A percentile compares a stretch with the other conserved stretches of the same genome.
Evolutionary conservation across 2,113 vertebrate species (phyloP).

Genomic region (Struthidea cinerea): DNA sequence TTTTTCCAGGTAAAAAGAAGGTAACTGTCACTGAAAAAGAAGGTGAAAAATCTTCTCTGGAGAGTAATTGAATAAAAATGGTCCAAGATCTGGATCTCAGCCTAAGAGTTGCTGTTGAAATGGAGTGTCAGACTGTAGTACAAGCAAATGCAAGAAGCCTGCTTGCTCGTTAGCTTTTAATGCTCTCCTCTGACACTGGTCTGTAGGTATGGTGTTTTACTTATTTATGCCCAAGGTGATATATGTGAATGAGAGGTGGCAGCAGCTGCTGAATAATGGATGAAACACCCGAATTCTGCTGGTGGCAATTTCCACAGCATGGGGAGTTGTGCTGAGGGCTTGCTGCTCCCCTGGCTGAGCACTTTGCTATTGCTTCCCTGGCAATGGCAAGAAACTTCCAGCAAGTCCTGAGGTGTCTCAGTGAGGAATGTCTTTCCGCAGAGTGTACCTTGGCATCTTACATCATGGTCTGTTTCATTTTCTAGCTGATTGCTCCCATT

Average conservation of each 20-base stretch:
- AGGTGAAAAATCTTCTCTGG: not conserved
- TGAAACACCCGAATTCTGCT: not conserved
- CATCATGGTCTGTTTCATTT: not conserved
- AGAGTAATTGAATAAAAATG: not conserved
- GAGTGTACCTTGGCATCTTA: not conserved
- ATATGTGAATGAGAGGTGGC: not conserved
- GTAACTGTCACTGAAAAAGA: not conserved
- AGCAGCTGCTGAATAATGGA: constrained; percentile 20
- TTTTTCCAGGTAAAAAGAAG: not conserved
- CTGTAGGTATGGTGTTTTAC: not conserved
- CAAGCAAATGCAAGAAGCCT: not conserved
- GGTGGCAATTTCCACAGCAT: not conserved
- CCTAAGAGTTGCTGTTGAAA: not conserved
- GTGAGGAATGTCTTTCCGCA: not conserved
- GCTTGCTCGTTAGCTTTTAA: not conserved
- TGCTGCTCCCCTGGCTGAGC: not conserved
- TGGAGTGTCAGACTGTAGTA: not conserved
- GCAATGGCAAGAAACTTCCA: not conserved
- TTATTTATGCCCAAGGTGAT: constrained; percentile 28
- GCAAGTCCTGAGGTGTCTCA: not conserved
- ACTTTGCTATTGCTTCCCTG: not conserved
- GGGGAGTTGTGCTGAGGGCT: not conserved
- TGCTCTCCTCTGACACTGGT: not conserved
- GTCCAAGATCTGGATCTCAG: not conserved
- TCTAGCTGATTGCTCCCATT: not conserved